Evolutionary conservation across 2,888 invertebrate genomes (phyloP), one percentile per base, ranked within the genome.

Genomic region (Limnephilus marmoratus): DNA sequence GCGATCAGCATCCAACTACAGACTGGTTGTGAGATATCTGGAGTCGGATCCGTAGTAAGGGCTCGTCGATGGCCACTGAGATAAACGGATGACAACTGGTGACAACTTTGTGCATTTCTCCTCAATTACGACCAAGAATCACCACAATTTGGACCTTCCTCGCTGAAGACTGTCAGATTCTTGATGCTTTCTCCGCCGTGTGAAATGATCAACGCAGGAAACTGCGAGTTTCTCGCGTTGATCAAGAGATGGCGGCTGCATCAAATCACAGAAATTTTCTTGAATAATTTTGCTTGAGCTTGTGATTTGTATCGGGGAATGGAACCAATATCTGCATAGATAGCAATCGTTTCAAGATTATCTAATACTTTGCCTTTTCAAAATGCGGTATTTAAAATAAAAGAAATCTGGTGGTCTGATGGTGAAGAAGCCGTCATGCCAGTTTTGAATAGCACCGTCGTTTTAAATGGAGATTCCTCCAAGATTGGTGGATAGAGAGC

Each of bases 61-160:
- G 29, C 90, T 90, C 92, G 82, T 93, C 92, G 93, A 93, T 93
- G 34, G 85, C 83, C 68, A 29, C 13, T 41, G 53, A 82, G 93
- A 93, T 93, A 93, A 85, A 15, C 29, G 87, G 31, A 53, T 92
- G 93, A 93, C 93, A 88, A 53, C 68, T n/a, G 68, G 68, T 68
- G 68, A 68, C 68, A 68, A 91, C 91, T 91, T 89, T 87, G 41
- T 86, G 90, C 90, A 82, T 92, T 93, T 93, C 91, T 86, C 91
- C 90, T 91, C 93, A 93, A 92, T 93, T 93, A 93, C 89, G 92
- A 53, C 81, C 85, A n/a, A 34, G 37, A 34, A 37, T 85, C 68
- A 68, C 68, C 68, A 68, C 68, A 68, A 68, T 68, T 68, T 68
- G 68, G 68, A 24, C 68, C 68, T 24, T 68, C 68, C 24, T 9